Percentiles rank a stretch among this genome's conserved stretches.
phyloP scores from a whole-genome alignment of 35 echinoderm and acorn worm genomes.

The Patiria miniata region DNA sequence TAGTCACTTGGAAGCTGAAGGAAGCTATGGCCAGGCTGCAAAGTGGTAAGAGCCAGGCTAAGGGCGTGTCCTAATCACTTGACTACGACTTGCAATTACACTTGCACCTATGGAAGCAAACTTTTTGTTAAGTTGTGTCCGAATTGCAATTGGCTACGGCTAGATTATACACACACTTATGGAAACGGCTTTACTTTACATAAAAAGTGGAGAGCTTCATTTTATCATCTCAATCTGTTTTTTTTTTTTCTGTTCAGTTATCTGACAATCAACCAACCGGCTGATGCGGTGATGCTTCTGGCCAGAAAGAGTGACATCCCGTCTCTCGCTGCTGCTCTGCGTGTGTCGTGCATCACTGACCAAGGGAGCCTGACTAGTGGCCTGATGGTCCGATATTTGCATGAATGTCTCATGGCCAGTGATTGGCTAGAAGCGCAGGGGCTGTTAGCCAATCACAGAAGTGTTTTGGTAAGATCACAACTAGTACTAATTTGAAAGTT shows the following conservation, averaged over 20 bases:
- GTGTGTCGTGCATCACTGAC: constrained; percentile 74
- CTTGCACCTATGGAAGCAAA: neutral
- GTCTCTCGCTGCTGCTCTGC: constrained; percentile 62
- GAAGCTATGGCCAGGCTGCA: constrained; percentile 74
- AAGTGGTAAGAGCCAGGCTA: constrained; percentile 60
- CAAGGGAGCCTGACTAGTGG: constrained; percentile 43
- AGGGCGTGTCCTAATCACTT: neutral
- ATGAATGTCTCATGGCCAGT: constrained; percentile 67
- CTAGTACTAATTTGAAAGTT: neutral
- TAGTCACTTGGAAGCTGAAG: constrained; percentile 52
- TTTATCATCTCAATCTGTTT: too few species aligned
- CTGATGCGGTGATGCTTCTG: constrained; percentile 76
- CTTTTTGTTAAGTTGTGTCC: neutral
- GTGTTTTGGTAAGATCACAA: constrained; percentile 9
- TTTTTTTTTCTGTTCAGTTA: constrained; percentile 59
- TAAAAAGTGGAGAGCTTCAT: too few species aligned
- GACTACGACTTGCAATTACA: neutral
- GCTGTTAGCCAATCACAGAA: constrained; percentile 32
- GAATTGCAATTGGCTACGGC: neutral
- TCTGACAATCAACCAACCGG: constrained; percentile 66
- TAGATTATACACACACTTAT: too few species aligned
- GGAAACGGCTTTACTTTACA: too few species aligned
- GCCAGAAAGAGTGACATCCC: constrained; percentile 73
- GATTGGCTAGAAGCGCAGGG: constrained; percentile 72
- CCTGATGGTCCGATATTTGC: constrained; percentile 66